Evolutionary conservation across 2,888 invertebrate genomes (phyloP), one percentile per base, ranked within the genome.

Genomic region (Tachina lurida): DNA sequence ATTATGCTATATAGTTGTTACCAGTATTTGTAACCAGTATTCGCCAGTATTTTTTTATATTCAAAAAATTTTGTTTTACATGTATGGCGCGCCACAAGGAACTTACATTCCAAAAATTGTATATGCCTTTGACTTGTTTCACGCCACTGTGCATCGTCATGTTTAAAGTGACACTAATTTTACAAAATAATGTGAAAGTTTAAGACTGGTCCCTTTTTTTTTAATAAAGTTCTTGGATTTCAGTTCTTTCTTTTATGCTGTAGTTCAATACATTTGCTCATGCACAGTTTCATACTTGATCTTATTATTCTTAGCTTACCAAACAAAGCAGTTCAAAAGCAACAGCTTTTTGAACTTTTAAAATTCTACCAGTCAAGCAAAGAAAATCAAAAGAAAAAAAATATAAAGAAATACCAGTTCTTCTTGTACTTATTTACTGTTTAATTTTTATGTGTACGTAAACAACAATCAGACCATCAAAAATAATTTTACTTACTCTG

Each of bases 381-480:
- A 78, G 52, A 49, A 54, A 19, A 56, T 7, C 5, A 31, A 31
- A 4, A 2, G 31, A 31, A 31, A 49, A 49, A 49, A 49, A 49
- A 3, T 31, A 15, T 1, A 15, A 49, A 49, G 13, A 49, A 39
- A 62, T 47, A 73, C 63, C 71, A 71, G 79, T 79, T 79, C 19
- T 78, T 49, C 15, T 49, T 39, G 43, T 47, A 45, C 62, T 70
- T 71, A 22, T 71, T 71, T 62, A 17, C 31, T 63, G 70, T 71
- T 71, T 45, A 19, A 63, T 63, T 41, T 39, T n/a, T 10, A 3
- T 49, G 8, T 49, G 15, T 43, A 43, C 10, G 43, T 43, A 43
- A 17, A 19, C 56, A 73, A 49, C 63, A 79, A 79, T 79, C 79
- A 56, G 71, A 79, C 63, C 79, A 73, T 79, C 79, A 73, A 79